phyloP scores from a whole-genome alignment of 2,113 vertebrate species.

The Lampris megalopsis region DNA sequence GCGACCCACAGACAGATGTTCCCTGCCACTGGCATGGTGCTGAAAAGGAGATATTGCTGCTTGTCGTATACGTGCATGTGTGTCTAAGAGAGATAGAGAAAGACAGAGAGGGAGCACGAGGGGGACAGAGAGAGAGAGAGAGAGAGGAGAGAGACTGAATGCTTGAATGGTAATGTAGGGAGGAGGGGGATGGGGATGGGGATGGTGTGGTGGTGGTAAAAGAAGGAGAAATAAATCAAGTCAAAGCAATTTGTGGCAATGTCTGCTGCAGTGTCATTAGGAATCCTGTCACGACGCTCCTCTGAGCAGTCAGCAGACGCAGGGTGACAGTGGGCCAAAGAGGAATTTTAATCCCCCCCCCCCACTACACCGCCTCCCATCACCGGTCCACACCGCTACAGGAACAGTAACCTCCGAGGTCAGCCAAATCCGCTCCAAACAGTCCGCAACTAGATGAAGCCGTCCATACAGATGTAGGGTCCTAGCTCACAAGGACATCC shows the following conservation, averaged over 20 bases:
- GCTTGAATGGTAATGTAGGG: slow-evolving; percentile 43
- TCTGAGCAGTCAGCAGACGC: slow-evolving; percentile 70
- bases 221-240: slow-evolving; percentile 82
- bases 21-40: slow-evolving; percentile 83
- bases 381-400: slow-evolving; percentile 22
- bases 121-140: slow-evolving; percentile 18
- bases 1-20: slow-evolving; percentile 85
- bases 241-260: slow-evolving; percentile 79
- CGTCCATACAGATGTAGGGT: too few relatives aligned
- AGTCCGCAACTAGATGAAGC: too few relatives aligned
- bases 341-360: slow-evolving; percentile 78
- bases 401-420: slow-evolving; percentile 31
- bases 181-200: slow-evolving; percentile 32
- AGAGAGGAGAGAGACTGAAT: slow-evolving; percentile 45
- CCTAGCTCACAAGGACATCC: too few relatives aligned
- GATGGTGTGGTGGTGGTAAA: slow-evolving; percentile 42
- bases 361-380: slow-evolving; percentile 25
- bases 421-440: slow-evolving; percentile 16
- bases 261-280: slow-evolving; percentile 81
- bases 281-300: slow-evolving; percentile 79
- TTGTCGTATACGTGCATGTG: slow-evolving; percentile 10
- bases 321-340: slow-evolving; percentile 77
- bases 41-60: slow-evolving; percentile 51
- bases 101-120: slow-evolving; percentile 29
- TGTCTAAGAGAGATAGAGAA: slow-evolving; percentile 10